Evolutionary conservation across 2,113 vertebrate genomes (phyloP), one percentile per base, ranked within the genome.

Genomic region (Siphamia tubifer): DNA sequence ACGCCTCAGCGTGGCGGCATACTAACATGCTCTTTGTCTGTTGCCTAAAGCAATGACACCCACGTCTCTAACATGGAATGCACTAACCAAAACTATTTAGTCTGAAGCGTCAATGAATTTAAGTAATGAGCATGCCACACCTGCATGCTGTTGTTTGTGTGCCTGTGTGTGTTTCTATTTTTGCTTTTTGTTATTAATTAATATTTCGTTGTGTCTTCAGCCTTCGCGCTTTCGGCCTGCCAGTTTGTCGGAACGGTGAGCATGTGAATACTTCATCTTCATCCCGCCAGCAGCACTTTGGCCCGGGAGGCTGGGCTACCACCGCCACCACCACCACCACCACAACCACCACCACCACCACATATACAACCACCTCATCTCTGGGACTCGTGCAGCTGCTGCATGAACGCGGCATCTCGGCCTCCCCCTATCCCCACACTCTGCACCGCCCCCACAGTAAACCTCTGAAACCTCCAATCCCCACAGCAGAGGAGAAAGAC

Each of bases 191-290:
- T 47, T 45, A 27, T 68, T 38, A 13, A 52, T n/a, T 0, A 2
- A 16, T 38, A 9, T 51, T 31, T 56, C 8, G 51, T 40, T 1
- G 60, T 34, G 27, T 45, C 55, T 1, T 6, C 87, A 96, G 96
- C 90, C 78, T 94, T 88, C 85, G 38, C 86, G 67, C 89, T 90
- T 75, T 88, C 87, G 61, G 91, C 85, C 77, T 93, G 91, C 88
- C 95, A 90, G 84, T 92, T 92, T 85, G 89, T 94, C 75, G 92
- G 87, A 90, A 87, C 93, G 31, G 80, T 92, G 91, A 92, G 87
- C 82, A 92, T 81, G 51, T 94, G 90, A 80, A 15, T 8, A 1
- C 79, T 34, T 64, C 73, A 3, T 30, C 77, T 21, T 34, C 20
- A 0, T 47, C 40, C 63, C 42, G 48, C n/a, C 80, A 34, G 45